Evolutionary conservation across 1,140 invertebrate species (phyloP).

Genomic region (Argopecten irradians): DNA sequence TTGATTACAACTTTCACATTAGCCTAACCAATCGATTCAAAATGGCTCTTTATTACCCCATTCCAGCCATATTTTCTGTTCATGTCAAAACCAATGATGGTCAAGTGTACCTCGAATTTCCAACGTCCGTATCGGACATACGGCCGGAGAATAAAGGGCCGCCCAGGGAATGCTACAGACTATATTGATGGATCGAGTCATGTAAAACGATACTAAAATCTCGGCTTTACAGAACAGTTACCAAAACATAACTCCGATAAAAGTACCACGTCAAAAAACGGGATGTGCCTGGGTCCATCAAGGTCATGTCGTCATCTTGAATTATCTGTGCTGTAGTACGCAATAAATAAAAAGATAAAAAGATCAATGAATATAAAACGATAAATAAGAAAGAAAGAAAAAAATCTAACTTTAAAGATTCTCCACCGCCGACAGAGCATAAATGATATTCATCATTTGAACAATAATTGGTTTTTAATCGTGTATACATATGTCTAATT

Average conservation of each 20-base stretch:
- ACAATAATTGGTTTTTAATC: too few species aligned
- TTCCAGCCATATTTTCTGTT: not conserved
- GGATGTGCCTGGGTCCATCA: not conserved
- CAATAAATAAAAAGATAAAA: too few species aligned
- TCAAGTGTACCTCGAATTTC: not conserved
- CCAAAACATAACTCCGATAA: not conserved
- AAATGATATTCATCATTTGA: too few species aligned
- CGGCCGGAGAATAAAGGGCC: not conserved
- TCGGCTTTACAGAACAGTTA: not conserved
- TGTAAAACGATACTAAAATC: constrained; percentile 1
- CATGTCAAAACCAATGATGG: not conserved
- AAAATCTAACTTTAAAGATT: too few species aligned
- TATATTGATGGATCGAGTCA: not conserved
- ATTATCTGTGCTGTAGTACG: too few species aligned
- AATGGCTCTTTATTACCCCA: not conserved
- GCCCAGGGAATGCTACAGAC: not conserved
- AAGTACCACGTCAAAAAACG: not conserved
- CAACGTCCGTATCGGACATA: not conserved
- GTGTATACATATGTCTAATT: too few species aligned
- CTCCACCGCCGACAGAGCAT: too few species aligned
- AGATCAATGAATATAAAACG: too few species aligned
- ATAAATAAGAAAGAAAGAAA: too few species aligned
- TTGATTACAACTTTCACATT: not conserved
- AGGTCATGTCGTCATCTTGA: not conserved
- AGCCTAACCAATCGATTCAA: not conserved